A percentile compares a stretch with the other conserved stretches of the same genome.
phyloP scores from a whole-genome alignment of 2,113 vertebrate species.

The Limnothrissa miodon region DNA sequence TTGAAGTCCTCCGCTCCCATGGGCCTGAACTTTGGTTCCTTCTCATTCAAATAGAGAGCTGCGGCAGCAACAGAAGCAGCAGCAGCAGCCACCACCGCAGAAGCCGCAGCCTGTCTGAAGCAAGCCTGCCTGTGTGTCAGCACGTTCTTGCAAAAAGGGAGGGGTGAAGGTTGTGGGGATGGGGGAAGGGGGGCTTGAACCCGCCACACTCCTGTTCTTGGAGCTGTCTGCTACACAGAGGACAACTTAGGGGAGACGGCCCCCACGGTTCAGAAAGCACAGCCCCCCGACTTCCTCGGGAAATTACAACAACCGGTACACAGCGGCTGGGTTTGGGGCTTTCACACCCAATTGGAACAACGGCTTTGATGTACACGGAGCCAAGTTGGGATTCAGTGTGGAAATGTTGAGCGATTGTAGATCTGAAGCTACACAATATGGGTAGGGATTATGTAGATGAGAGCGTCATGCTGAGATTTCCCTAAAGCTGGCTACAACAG shows the following conservation, averaged over 20 bases:
- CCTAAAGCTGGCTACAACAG: conserved; percentile 33
- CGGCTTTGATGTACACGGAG: background rate
- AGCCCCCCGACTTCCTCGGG: background rate
- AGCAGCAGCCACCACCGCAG: background rate
- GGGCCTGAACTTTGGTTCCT: conserved; percentile 30
- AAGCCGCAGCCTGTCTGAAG: conserved; percentile 19
- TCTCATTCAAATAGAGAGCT: conserved; percentile 10
- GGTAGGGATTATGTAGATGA: conserved; percentile 44
- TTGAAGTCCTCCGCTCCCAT: conserved; percentile 27
- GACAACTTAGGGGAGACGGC: background rate
- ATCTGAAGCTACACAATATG: conserved; percentile 32
- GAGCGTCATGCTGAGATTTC: conserved; percentile 30
- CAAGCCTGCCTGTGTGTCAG: conserved; percentile 26
- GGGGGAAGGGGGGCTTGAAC: background rate
- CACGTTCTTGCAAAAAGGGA: background rate
- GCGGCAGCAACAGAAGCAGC: background rate
- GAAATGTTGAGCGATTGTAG: conserved; percentile 33
- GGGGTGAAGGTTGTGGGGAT: no score
- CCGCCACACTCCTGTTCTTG: background rate
- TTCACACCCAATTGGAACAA: conserved; percentile 2
- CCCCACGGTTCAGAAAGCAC: background rate
- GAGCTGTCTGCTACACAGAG: background rate
- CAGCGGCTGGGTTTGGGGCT: background rate
- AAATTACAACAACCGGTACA: background rate
- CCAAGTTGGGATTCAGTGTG: conserved; percentile 14